phyloP scores from a whole-genome alignment of 2,113 vertebrate species.

The Podarcis muralis region DNA sequence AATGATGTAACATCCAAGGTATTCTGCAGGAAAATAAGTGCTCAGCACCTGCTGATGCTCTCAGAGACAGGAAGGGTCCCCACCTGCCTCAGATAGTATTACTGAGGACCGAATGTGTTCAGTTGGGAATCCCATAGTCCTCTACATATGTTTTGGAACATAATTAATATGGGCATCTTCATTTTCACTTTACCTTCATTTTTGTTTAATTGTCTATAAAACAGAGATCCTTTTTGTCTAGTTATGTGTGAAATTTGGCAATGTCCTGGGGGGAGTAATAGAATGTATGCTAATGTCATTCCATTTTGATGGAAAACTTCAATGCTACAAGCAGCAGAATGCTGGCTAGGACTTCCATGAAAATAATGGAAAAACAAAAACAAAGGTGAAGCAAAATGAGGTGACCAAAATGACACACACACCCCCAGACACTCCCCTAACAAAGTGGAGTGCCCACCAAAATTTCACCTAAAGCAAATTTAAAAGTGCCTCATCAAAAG shows the following conservation, averaged over 20 bases:
- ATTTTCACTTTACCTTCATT: not conserved
- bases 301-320: not conserved
- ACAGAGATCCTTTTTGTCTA: not conserved
- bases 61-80: too few species aligned
- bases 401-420: not conserved
- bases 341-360: not conserved
- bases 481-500: too few species aligned
- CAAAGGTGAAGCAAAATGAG: not conserved
- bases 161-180: not conserved
- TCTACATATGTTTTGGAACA: not conserved
- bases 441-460: not conserved
- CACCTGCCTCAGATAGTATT: too few species aligned
- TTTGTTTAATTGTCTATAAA: not conserved
- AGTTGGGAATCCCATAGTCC: not conserved
- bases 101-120: too few species aligned
- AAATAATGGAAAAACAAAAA: not conserved
- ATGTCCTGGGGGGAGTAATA: not conserved
- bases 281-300: not conserved
- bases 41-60: too few species aligned
- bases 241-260: not conserved
- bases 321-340: not conserved
- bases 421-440: not conserved
- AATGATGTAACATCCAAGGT: too few species aligned
- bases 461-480: not conserved
- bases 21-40: too few species aligned